phyloP scores from a whole-genome alignment of 2,888 invertebrate species.

The Cepaea hortensis region DNA sequence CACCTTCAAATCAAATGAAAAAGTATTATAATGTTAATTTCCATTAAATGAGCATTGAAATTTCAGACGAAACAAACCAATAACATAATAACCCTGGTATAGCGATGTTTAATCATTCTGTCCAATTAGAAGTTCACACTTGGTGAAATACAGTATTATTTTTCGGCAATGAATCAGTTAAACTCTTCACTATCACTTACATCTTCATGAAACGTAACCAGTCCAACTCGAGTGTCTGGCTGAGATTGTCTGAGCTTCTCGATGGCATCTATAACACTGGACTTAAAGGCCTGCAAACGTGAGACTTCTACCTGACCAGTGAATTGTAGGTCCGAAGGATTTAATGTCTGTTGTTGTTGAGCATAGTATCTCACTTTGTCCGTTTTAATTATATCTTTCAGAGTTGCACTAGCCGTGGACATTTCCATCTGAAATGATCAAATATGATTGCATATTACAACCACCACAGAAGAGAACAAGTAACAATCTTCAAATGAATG shows the following conservation, averaged over 20 bases:
- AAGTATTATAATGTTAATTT: no score
- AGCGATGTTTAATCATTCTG: no score
- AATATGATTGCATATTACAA: no score
- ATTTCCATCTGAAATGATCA: not conserved
- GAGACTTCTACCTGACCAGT: not conserved
- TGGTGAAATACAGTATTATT: no score
- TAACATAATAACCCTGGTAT: no score
- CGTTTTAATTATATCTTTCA: not conserved
- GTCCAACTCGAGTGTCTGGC: not conserved
- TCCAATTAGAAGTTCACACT: no score
- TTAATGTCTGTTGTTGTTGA: not conserved
- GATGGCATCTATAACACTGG: not conserved
- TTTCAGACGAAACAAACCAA: no score
- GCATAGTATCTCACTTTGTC: not conserved
- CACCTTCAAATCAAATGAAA: no score
- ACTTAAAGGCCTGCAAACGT: conserved; percentile 18
- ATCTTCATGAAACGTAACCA: conserved; percentile 31
- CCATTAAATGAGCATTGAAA: no score
- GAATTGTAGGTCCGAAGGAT: not conserved
- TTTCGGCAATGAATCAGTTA: not conserved
- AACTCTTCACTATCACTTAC: not conserved
- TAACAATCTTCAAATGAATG: no score
- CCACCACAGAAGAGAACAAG: no score
- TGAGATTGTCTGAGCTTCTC: conserved; percentile 6
- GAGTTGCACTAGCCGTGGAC: not conserved